A percentile compares a stretch with the other conserved stretches of the same genome.
phyloP scores from a whole-genome alignment of 2,888 invertebrate species.

The Adelognathus sp. region DNA sequence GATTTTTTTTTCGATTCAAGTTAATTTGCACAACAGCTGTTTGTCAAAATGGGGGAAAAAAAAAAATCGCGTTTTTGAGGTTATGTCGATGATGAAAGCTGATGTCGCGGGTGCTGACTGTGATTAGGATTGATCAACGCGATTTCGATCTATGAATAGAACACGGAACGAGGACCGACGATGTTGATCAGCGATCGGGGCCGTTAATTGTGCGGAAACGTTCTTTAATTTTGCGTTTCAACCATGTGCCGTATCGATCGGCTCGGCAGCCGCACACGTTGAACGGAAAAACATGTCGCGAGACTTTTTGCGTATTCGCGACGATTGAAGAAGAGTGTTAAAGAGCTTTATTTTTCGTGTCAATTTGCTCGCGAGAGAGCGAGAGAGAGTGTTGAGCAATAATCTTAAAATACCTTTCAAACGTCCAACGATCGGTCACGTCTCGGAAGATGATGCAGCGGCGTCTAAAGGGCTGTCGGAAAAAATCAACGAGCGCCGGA shows the following conservation, averaged over 20 bases:
- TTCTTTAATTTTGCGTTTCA: conserved; percentile 22
- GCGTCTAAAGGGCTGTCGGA: neutral
- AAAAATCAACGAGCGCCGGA: conserved; percentile 23
- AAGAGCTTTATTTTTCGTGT: neutral
- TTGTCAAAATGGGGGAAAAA: conserved; percentile 21
- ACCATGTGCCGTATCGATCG: conserved; percentile 69
- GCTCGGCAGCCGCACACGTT: conserved; percentile 3
- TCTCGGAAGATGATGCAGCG: conserved; percentile 1
- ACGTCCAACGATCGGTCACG: conserved; percentile 11
- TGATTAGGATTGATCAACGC: neutral
- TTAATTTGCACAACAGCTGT: conserved; percentile 24
- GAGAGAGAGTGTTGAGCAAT: neutral
- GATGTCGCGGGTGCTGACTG: neutral
- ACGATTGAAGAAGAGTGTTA: neutral
- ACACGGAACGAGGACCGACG: neutral
- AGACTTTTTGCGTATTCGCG: neutral
- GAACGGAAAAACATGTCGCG: neutral
- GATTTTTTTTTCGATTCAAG: neutral
- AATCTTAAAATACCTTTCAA: conserved; percentile 31
- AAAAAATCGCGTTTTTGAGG: conserved; percentile 1
- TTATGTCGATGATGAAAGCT: conserved; percentile 19
- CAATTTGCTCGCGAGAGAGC: neutral
- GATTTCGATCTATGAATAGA: neutral
- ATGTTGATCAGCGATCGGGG: neutral
- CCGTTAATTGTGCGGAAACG: conserved; percentile 6